These are phyloP conservation scores for Toxostoma redivivum DNA, from an alignment of 2,113 vertebrate species.

Conservation along the genomic window DNA sequence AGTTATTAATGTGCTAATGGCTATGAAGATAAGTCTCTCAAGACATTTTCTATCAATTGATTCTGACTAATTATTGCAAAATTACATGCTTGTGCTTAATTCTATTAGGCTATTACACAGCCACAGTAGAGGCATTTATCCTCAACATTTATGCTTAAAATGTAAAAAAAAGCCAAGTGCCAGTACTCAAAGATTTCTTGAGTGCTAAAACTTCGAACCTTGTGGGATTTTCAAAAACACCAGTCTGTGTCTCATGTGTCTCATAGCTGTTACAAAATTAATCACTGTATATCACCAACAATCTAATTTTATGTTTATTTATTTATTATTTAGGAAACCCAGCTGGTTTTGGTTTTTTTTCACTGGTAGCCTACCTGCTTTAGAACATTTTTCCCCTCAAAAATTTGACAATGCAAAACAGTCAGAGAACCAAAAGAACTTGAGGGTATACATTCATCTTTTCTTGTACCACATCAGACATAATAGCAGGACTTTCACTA, in stretches of 20 bases:
- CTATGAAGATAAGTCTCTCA: not conserved
- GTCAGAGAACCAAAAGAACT: not conserved
- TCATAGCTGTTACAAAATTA: not conserved
- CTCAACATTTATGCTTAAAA: not conserved
- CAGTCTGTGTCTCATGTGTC: not conserved
- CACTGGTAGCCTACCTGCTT: not conserved
- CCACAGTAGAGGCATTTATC: not conserved
- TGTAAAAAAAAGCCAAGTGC: not conserved
- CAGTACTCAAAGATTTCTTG: not conserved
- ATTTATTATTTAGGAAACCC: not conserved
- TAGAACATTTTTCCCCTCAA: not conserved
- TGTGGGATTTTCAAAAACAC: not conserved
- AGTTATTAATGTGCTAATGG: not conserved
- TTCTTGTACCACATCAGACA: not conserved
- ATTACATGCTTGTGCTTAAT: not conserved
- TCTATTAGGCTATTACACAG: not conserved
- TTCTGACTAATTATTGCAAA: not conserved
- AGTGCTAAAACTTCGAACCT: not conserved
- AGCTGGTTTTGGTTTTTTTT: not conserved
- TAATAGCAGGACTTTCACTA: not conserved
- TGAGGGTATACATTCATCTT: not conserved
- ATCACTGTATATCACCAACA: not conserved
- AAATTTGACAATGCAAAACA: not conserved
- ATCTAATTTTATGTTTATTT: not conserved
- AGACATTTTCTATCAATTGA: not conserved